Evolutionary conservation across 1,140 invertebrate genomes (phyloP), one percentile per base, ranked within the genome.

Genomic region (Hypsibius dujardini): DNA sequence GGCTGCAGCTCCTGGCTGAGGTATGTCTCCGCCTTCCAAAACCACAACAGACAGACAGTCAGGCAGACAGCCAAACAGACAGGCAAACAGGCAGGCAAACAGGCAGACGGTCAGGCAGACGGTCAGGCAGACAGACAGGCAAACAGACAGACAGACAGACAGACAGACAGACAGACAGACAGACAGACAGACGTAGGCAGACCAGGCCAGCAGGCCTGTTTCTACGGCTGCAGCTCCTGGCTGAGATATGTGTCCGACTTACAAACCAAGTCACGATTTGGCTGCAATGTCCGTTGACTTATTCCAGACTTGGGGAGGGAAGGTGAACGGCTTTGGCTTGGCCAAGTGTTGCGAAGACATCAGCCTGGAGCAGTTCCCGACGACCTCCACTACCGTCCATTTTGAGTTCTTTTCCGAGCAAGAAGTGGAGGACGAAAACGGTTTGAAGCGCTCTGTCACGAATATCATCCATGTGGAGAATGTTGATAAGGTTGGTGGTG

Each of bases 281-380:
- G 28, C 28, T 28, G 28, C 28, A 28, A 28, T 28, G 28, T 28
- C 28, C 28, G 7, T 47, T 47, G 40, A 12, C 15, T 45, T 72
- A 40, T 76, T 76, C 47, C 71, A 80, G 79, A 81, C 79, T 79
- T 91, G 89, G 89, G 89, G 89, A 75, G 89, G 89, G n/a, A 89
- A 88, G 79, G 88, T 90, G 79, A 90, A 90, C 83, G 89, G 89
- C 71, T 90, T 90, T 83, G 88, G 88, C 72, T 79, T 91, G 69
- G 87, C 89, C 50, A 86, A 88, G 74, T 90, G 89, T 76, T 90
- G 88, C 78, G 84, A 85, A 77, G 83, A 87, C 74, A 75, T 83
- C 46, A 77, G 82, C 47, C 71, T 82, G 46, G 77, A 87, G 84
- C 80, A 78, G 74, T 87, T 85, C 76, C 87, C 88, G 70, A 74